Percentiles rank a stretch among this genome's conserved stretches.
Conservation (phyloP, 2,888 invertebrate genomes). For the Drosophila testacea region DNA sequence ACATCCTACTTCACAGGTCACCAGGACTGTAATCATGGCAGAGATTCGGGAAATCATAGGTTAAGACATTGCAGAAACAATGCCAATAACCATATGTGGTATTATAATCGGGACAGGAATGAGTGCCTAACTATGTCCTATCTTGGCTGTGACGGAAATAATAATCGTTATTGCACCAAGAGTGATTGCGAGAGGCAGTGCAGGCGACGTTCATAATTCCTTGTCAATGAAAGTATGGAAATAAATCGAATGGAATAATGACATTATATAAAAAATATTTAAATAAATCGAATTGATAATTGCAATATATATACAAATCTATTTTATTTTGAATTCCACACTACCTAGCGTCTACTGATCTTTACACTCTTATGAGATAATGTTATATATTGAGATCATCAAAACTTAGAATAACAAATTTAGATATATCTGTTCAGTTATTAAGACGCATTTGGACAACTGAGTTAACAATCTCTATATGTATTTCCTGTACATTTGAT, state of each 20-base stretch:
- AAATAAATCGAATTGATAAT: not conserved
- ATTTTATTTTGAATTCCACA: no score
- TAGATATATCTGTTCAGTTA: no score
- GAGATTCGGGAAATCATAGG: constrained; percentile 25
- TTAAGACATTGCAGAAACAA: not conserved
- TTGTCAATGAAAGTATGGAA: no score
- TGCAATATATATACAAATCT: not conserved
- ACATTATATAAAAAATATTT: not conserved
- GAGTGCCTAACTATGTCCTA: constrained; percentile 31
- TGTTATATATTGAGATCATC: no score
- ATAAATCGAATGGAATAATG: no score
- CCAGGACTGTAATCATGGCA: constrained; percentile 18
- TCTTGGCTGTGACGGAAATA: constrained; percentile 38
- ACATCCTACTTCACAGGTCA: not conserved
- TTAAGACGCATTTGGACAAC: no score
- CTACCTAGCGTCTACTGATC: no score
- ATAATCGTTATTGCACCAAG: constrained; percentile 44
- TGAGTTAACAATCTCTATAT: no score
- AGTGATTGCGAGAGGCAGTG: not conserved
- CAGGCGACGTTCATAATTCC: no score
- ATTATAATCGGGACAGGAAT: constrained; percentile 17
- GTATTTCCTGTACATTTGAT: no score
- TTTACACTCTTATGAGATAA: no score
- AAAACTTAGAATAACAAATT: no score
- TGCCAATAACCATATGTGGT: constrained; percentile 46